Evolutionary conservation across 2,888 invertebrate genomes (phyloP), one percentile per base, ranked within the genome.

Genomic region (Scrobipalpa costella): DNA sequence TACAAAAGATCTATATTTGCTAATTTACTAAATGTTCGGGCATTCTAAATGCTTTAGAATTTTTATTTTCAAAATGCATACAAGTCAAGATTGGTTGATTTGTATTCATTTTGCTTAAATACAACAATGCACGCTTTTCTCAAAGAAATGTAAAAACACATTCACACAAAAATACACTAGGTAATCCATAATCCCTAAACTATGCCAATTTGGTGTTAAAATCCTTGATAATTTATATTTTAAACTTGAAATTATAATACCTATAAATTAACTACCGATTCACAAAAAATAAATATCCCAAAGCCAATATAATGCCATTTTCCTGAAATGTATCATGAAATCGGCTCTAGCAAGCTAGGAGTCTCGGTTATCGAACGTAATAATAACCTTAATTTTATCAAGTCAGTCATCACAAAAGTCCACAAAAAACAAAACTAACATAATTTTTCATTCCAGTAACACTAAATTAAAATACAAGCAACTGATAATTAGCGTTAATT

Each of bases 41-140:
- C 87, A 89, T 89, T 88, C 77, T 80, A 77, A 89, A 88, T 87
- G 86, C 86, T 67, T 72, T 72, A 70, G 67, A 70, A 70, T 69
- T 76, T 80, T 83, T 72, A 74, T 65, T 75, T 76, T 69, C 85
- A 88, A 88, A 88, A 81, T 83, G 82, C 81, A 83, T 81, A 71
- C 83, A 87, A 72, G 71, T 77, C 72, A 71, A 71, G 52, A 44
- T 21, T 61, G 11, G 36, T 52, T 71, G 63, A 72, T 76, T 70
- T 83, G 82, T 73, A 85, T 77, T 78, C 85, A 86, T 69, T 81
- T 88, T 88, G 86, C 63, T 64, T 68, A 65, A 67, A 66, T 65
- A 62, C 57, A 15, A 13, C 55, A 57, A 57, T 58, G 17, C 21
- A 57, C 66, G 66, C 65, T 63, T 59, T 67, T 83, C 79, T 81